These are phyloP conservation scores for Neoitamus cyanurus DNA, from an alignment of 2,888 invertebrate species.

Conservation along the genomic window DNA sequence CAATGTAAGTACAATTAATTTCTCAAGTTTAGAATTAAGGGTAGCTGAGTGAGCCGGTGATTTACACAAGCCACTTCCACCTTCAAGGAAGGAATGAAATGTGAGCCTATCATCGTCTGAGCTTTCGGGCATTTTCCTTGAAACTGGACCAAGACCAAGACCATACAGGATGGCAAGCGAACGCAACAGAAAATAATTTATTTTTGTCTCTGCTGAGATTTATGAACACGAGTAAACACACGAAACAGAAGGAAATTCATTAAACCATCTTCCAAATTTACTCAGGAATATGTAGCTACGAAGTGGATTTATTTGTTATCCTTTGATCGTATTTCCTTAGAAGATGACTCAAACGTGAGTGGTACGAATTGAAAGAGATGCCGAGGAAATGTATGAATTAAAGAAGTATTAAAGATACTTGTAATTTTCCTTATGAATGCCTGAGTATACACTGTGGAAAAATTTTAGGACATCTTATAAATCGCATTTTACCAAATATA, in stretches of 20 bases:
- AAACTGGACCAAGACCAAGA: neutral
- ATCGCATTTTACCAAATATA: too few relatives aligned
- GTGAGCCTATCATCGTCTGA: neutral
- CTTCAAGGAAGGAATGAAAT: neutral
- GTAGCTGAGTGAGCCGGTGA: neutral
- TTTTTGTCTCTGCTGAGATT: neutral
- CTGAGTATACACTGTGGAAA: neutral
- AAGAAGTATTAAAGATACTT: neutral
- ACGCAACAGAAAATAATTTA: neutral
- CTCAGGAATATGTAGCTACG: neutral
- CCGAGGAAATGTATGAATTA: neutral
- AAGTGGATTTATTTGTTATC: neutral
- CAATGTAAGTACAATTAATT: neutral
- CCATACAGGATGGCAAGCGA: neutral
- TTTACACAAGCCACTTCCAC: neutral
- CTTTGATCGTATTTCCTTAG: neutral
- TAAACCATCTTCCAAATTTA: neutral
- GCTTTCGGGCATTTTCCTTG: neutral
- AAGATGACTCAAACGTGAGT: neutral
- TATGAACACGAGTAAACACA: neutral
- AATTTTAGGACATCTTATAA: too few relatives aligned
- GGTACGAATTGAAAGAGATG: neutral
- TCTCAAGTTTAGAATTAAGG: neutral
- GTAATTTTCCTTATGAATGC: neutral
- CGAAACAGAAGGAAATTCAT: neutral